These are phyloP conservation scores for Drosophila ochracea DNA, from an alignment of 2,888 invertebrate genomes.

Conservation along the genomic window DNA sequence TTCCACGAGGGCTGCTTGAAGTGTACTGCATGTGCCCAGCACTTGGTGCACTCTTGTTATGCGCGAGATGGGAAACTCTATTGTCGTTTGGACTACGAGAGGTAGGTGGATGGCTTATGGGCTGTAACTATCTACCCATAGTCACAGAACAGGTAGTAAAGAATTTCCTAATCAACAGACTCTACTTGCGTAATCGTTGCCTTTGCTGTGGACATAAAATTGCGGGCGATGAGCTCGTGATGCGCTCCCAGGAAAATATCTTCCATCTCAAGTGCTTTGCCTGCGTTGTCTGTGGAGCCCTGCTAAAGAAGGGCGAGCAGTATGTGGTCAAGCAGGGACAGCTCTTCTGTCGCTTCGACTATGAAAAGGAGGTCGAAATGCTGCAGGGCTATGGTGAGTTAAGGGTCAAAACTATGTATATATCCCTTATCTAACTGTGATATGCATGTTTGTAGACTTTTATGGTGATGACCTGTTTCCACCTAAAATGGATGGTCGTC, in stretches of 20 bases:
- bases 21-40: constrained; percentile 90
- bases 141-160: not conserved
- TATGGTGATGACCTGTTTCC: constrained; percentile 88
- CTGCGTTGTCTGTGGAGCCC: constrained; percentile 91
- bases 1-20: constrained; percentile 92
- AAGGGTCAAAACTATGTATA: not conserved
- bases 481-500: constrained; percentile 88
- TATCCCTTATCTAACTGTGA: no score
- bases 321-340: constrained; percentile 92
- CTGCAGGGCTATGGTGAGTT: constrained; percentile 87
- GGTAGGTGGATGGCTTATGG: constrained; percentile 86
- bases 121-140: not conserved
- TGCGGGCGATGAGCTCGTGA: constrained; percentile 91
- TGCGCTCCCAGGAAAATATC: constrained; percentile 90
- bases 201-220: constrained; percentile 90
- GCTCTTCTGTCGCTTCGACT: constrained; percentile 92
- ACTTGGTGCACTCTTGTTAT: constrained; percentile 91
- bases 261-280: constrained; percentile 93
- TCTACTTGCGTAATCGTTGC: constrained; percentile 90
- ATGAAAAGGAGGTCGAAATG: constrained; percentile 92
- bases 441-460: constrained; percentile 83
- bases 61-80: constrained; percentile 90
- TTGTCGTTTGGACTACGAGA: constrained; percentile 92
- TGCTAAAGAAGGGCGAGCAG: constrained; percentile 92
- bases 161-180: constrained; percentile 84